Conservation (phyloP, 1,140 invertebrate species). For the Elysia chlorotica region DNA sequence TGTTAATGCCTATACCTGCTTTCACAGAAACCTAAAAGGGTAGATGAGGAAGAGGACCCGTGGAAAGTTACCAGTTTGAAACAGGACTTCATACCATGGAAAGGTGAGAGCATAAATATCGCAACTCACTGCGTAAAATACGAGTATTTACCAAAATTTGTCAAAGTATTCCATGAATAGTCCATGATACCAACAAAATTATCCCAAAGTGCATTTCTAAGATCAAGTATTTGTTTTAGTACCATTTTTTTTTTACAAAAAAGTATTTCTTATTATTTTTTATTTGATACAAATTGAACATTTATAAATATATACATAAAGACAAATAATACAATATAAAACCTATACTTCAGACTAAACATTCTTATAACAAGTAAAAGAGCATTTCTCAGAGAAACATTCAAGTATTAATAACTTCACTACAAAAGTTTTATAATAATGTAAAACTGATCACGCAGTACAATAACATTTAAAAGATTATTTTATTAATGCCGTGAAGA, state of each 20-base stretch:
- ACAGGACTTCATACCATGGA: conserved; percentile 12
- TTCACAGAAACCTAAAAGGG: too few relatives aligned
- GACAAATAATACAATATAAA: too few relatives aligned
- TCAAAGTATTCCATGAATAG: not conserved
- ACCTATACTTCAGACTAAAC: too few relatives aligned
- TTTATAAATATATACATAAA: too few relatives aligned
- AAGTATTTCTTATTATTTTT: not conserved
- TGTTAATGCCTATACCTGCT: too few relatives aligned
- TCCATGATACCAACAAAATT: not conserved
- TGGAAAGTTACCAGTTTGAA: conserved; percentile 15
- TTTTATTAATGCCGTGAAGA: not conserved
- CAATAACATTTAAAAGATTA: too few relatives aligned
- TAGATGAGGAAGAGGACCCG: conserved; percentile 17
- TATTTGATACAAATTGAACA: not conserved
- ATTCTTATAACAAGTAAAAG: too few relatives aligned
- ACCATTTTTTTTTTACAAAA: not conserved
- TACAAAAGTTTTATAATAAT: too few relatives aligned
- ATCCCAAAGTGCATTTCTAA: not conserved
- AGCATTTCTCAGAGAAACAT: too few relatives aligned
- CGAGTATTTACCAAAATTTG: not conserved
- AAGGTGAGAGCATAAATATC: not conserved
- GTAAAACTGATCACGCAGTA: too few relatives aligned
- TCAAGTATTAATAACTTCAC: too few relatives aligned
- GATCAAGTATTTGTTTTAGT: not conserved
- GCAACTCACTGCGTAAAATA: too few relatives aligned